Evolutionary conservation across 35 echinoderm and acorn worm genomes (phyloP).

Genomic region (Amphiura filiformis): DNA sequence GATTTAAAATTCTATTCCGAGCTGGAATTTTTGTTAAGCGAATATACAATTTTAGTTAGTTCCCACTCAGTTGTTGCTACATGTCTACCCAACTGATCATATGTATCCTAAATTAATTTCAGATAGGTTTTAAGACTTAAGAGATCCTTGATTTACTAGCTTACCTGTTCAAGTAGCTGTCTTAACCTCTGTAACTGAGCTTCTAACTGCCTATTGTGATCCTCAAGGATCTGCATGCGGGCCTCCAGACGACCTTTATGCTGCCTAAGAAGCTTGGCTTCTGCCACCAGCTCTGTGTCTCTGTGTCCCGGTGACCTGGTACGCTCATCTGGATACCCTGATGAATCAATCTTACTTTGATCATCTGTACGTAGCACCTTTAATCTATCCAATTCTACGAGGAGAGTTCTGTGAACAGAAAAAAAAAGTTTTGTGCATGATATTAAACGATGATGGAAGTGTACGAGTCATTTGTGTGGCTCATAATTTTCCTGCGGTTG

Average conservation of each 20-base stretch:
- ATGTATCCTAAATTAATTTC: too few species aligned
- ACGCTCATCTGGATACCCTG: conserved; percentile 44
- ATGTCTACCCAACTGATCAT: too few species aligned
- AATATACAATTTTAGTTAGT: too few species aligned
- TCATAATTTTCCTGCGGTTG: too few species aligned
- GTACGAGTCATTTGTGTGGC: too few species aligned
- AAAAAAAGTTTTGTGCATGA: too few species aligned
- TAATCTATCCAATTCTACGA: conserved; percentile 77
- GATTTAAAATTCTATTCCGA: too few species aligned
- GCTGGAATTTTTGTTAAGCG: too few species aligned
- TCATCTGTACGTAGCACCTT: conserved; percentile 72
- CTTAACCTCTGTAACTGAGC: conserved; percentile 91
- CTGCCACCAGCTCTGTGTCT: conserved; percentile 86
- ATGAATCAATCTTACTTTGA: conserved; percentile 38
- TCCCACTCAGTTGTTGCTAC: too few species aligned
- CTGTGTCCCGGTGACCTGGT: conserved; percentile 67
- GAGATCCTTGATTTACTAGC: background rate
- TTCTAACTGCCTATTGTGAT: conserved; percentile 93
- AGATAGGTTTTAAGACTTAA: too few species aligned
- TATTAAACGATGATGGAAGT: too few species aligned
- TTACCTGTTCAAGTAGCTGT: conserved; percentile 98
- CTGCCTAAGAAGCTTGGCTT: conserved; percentile 94
- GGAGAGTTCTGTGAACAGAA: conserved; percentile 79
- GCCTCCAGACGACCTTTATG: conserved; percentile 97
- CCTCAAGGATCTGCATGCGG: conserved; percentile 97